A percentile compares a stretch with the other conserved stretches of the same genome.
Evolutionary conservation across 2,113 vertebrate species (phyloP).

Genomic region (Argyrosomus japonicus): DNA sequence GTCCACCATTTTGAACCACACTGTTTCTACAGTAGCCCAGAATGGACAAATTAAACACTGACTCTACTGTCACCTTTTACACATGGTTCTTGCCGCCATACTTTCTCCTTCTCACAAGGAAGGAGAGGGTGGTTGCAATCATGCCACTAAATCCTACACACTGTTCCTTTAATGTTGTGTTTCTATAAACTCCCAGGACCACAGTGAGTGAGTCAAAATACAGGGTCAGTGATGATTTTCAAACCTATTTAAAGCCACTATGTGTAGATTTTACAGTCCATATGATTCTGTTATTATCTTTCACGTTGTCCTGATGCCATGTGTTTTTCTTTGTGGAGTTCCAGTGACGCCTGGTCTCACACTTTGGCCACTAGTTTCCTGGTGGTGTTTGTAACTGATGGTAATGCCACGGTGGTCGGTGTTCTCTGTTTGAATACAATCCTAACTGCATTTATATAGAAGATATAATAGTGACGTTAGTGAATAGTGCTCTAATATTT

Average conservation of each 20-base stretch:
- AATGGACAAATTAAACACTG: too few relatives aligned
- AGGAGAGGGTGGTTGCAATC: too few relatives aligned
- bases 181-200: background rate
- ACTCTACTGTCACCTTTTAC: too few relatives aligned
- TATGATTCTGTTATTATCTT: background rate
- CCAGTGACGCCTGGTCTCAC: background rate
- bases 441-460: background rate
- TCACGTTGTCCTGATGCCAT: background rate
- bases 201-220: background rate
- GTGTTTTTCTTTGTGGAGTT: background rate
- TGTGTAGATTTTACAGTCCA: background rate
- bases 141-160: too few relatives aligned
- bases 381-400: too few relatives aligned
- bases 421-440: background rate
- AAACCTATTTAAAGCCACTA: background rate
- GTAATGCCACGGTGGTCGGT: background rate
- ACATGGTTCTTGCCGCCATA: too few relatives aligned
- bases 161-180: background rate
- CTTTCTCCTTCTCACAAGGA: too few relatives aligned
- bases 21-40: too few relatives aligned
- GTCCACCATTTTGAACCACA: too few relatives aligned
- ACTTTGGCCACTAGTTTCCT: background rate
- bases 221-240: too few relatives aligned
- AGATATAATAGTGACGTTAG: background rate
- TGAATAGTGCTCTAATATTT: too few relatives aligned